Base-by-base conservation (phyloP, 2,888 invertebrate genomes). In the Cryptus armator region DNA sequence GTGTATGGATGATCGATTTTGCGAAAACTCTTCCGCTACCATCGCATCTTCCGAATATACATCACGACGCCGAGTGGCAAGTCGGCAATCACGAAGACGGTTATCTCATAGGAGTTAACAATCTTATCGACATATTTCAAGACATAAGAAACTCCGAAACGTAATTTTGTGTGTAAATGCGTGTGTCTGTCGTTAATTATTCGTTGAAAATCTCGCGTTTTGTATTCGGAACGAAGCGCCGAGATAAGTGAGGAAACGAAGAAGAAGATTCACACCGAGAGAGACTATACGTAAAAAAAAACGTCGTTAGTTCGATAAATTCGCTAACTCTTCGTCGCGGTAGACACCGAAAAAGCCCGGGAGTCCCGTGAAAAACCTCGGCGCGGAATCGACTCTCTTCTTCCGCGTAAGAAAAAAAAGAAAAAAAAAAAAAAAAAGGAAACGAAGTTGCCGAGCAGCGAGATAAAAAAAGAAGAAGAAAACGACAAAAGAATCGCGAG, bases 51-150 rank as follows among this genome's bases (percentile, higher is more conserved):
- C 84, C 88, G 3, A 95, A 93, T 53, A 97, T 98, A 82, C 96
- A 96, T 90, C 99, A 99, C 94, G 96, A 96, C 86, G 96, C 96
- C 29, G 96, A 96, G 75, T 99, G 99, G 99, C 97, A 96, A 92
- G 98, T 98, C 84, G 99, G 99, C 59, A 99, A 98, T 94, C 99
- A 98, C 92, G 99, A 99, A 95, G 99, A 99, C 92, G 99, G 99
- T 86, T 99, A 99, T 94, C 95, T 99, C 88, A 97, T 98, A 87
- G 99, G 99, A 84, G 95, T 99, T 72, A 97, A 98, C 92, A 98
- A 98, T 94, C 95, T 99, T 87, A 97, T 99, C 89, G 96, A 97
- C 87, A 97, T 98, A 88, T 98, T 99, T 90, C 95, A 96, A 91
- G 95, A 96, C 51, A 95, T 97, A 89, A 93, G 88, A 71, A 90